Percentiles rank a stretch among this genome's conserved stretches.
These are phyloP conservation scores for Hydrozoanthus tunicans DNA, from an alignment of 64 coral and sea anemone species.

Conservation along the genomic window DNA sequence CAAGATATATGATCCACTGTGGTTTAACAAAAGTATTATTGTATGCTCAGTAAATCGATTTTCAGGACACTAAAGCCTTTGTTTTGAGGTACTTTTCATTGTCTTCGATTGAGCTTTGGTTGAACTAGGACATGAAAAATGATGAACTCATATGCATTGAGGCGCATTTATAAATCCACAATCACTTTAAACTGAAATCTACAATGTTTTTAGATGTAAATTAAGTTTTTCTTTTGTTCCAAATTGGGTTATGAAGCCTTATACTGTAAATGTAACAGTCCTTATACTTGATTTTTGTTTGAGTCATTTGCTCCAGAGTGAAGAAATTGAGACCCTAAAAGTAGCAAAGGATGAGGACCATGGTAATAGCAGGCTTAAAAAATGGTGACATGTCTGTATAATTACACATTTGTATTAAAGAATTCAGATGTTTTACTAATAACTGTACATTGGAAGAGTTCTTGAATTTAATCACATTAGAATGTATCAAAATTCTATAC, in stretches of 20 bases:
- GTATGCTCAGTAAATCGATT: neutral
- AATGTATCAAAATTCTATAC: neutral
- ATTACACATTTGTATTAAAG: neutral
- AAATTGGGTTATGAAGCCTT: neutral
- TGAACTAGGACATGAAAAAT: neutral
- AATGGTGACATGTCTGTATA: no score
- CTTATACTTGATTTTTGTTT: neutral
- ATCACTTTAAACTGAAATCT: no score
- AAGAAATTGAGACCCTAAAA: neutral
- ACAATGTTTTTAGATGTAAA: no score
- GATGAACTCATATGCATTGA: neutral
- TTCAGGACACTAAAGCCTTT: no score
- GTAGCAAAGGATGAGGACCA: neutral
- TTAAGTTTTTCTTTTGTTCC: neutral
- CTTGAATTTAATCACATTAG: constrained; percentile 42
- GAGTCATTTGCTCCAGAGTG: no score
- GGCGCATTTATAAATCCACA: neutral
- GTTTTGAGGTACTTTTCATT: neutral
- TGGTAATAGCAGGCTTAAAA: no score
- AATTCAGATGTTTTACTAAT: neutral
- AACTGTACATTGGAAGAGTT: constrained; percentile 36
- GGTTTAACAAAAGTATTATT: neutral
- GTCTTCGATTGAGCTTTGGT: neutral
- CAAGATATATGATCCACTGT: neutral
- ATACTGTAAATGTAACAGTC: neutral